Evolutionary conservation across 2,113 vertebrate species (phyloP), one percentile per base, ranked within the genome.

Genomic region (Promerops cafer): DNA sequence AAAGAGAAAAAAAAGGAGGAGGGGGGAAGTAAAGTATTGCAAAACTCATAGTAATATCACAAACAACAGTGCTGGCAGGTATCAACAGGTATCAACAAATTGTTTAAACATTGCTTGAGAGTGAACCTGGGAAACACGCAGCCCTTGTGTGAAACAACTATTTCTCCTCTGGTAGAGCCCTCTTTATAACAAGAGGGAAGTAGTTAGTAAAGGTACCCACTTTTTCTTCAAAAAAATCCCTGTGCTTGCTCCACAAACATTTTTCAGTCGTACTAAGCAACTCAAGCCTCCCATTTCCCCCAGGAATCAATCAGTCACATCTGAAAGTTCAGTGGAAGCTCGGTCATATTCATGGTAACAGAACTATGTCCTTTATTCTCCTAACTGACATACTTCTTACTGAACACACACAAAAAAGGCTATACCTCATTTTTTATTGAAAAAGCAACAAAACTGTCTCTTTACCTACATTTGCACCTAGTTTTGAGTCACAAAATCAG

Each of bases 241-340:
- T 59, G 16, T 0, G 0, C 47, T 74, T 72, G 17, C 37, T 52
- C 88, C 60, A 76, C 50, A 86, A 17, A 15, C 1, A 31, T 54
- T 75, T 90, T 85, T 71, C 56, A 72, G 37, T 37, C 3, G 3
- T 37, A 27, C 8, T 26, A n/a, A 59, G 40, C 28, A 54, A 71
- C 28, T 24, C 33, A 76, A 82, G 39, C 35, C 37, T 83, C 30
- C 22, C 21, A 16, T 40, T 85, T 87, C 14, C 44, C 13, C 40
- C 27, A 8, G 1, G 2, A 53, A 91, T 64, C 83, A 72, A n/a
- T 27, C 30, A 42, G n/a, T 8, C 21, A 4, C 45, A 80, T 63
- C 54, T 81, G 33, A 35, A 92, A 86, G 75, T 63, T 95, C 86
- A 74, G 17, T 27, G 17, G 39, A 71, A 83, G 56, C 49, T 70